phyloP scores from a whole-genome alignment of 1,140 invertebrate genomes.

The Drosophila carrolli region DNA sequence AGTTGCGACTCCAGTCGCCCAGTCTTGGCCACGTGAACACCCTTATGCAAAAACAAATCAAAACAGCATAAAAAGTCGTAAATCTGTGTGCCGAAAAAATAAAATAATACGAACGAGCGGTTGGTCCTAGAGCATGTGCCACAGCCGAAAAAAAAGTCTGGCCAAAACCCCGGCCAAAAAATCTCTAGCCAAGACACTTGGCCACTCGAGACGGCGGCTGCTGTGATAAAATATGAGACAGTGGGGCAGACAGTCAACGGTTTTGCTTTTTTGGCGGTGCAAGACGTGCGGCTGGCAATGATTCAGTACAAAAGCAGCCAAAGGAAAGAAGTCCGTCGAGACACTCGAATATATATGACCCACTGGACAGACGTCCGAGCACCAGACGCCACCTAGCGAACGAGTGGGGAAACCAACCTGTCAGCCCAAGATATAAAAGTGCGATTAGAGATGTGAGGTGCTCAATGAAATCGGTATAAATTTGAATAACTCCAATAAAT shows the following conservation, averaged over 20 bases:
- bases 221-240: constrained; percentile 82
- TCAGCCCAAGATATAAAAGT: constrained; percentile 61
- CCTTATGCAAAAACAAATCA: constrained; percentile 83
- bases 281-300: constrained; percentile 36
- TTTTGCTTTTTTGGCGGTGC: constrained; percentile 31
- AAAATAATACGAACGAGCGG: constrained; percentile 17
- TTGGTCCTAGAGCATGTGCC: constrained; percentile 70
- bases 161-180: constrained; percentile 37
- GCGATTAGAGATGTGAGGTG: constrained; percentile 39
- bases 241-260: constrained; percentile 78
- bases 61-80: constrained; percentile 80
- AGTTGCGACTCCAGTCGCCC: constrained; percentile 49
- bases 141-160: constrained; percentile 35
- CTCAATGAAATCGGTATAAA: constrained; percentile 1
- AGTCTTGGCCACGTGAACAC: constrained; percentile 70
- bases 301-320: constrained; percentile 75
- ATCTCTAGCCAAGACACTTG: constrained; percentile 68
- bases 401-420: constrained; percentile 69
- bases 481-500: neutral
- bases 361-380: constrained; percentile 38
- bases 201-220: constrained; percentile 69
- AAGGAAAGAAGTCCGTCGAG: constrained; percentile 46
- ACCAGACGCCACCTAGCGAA: constrained; percentile 72
- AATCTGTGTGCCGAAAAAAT: constrained; percentile 75
- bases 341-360: constrained; percentile 34